Percentiles rank a stretch among this genome's conserved stretches.
Conservation (phyloP, 2,113 vertebrate genomes). For the Microtus pennsylvanicus region DNA sequence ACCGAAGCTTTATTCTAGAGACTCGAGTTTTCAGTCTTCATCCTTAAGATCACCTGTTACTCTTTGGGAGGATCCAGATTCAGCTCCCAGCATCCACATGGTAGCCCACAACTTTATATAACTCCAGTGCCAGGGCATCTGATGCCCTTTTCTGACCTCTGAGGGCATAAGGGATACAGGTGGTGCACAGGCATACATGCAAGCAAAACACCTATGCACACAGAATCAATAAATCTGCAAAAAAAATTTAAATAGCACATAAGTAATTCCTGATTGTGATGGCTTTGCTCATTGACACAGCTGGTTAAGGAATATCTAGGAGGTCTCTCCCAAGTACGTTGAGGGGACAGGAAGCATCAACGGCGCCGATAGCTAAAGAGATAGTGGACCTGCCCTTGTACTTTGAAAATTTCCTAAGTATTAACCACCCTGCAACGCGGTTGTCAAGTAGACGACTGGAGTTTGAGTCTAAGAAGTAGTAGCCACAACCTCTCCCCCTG, state of each 20-base stretch:
- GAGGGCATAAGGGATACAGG: background rate
- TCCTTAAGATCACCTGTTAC: background rate
- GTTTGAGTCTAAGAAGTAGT: background rate
- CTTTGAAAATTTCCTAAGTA: background rate
- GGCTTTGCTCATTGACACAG: background rate
- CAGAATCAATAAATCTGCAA: background rate
- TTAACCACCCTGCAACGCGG: background rate
- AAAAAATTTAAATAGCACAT: background rate
- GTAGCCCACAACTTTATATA: background rate
- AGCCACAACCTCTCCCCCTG: no score
- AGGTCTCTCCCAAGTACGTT: background rate
- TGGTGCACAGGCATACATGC: background rate
- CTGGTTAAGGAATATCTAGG: background rate
- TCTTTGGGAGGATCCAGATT: background rate
- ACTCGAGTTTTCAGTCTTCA: conserved; percentile 38
- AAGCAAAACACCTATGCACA: background rate
- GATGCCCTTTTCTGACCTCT: background rate
- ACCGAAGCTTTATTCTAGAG: background rate
- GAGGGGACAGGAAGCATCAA: no score
- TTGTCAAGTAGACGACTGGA: background rate
- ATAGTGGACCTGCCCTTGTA: no score
- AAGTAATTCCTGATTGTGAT: conserved; percentile 2
- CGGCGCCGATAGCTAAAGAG: no score
- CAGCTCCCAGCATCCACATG: background rate
- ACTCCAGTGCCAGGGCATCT: background rate